Evolutionary conservation across 2,113 vertebrate genomes (phyloP).

Genomic region (Blennius ocellaris): DNA sequence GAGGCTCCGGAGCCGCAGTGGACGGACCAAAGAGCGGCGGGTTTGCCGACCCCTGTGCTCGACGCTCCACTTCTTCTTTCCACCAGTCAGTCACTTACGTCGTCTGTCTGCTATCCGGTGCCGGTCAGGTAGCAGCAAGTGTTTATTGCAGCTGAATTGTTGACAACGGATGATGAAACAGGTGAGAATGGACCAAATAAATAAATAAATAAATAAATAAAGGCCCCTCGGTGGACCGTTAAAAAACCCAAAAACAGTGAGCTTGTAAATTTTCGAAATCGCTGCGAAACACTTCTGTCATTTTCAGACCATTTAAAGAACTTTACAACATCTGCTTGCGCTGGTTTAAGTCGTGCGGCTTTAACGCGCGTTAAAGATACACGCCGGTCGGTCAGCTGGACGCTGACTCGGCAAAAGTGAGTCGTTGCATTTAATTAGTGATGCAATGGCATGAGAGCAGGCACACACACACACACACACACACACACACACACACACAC

Average conservation of each 20-base stretch:
- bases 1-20: too few relatives aligned
- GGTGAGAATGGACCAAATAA: background rate
- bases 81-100: background rate
- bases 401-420: conserved; percentile 78
- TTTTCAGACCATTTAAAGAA: background rate
- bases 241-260: conserved; percentile 5
- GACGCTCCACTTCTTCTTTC: background rate
- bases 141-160: background rate
- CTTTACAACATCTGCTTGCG: background rate
- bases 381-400: background rate
- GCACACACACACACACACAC: conserved; percentile 48
- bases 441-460: conserved; percentile 72
- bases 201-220: too few relatives aligned
- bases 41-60: too few relatives aligned
- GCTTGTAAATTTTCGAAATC: background rate
- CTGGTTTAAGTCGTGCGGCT: background rate
- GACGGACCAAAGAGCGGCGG: too few relatives aligned
- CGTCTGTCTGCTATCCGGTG: background rate
- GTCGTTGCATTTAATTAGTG: conserved; percentile 75
- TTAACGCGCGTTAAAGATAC: conserved; percentile 11
- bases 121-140: background rate
- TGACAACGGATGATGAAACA: background rate
- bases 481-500: conserved; percentile 50
- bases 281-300: background rate
- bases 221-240: background rate